Evolutionary conservation across 2,888 invertebrate genomes (phyloP), one percentile per base, ranked within the genome.

Genomic region (Thecophora atra): DNA sequence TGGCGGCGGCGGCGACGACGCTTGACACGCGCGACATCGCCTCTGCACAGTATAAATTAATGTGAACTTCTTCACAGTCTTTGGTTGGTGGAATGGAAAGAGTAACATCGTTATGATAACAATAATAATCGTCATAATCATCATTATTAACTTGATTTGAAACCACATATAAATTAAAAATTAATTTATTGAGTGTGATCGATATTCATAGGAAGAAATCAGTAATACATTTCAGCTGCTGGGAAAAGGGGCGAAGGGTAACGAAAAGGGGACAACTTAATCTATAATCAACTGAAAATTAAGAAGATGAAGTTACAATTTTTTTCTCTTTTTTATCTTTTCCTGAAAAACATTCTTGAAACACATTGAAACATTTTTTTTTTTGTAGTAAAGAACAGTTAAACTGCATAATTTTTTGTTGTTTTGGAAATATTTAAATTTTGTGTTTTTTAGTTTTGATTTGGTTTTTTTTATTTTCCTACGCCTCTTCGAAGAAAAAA

Each of bases 361-460:
- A 37, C 2, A 37, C 37, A 37, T 37, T 37, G 6, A 37, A 37
- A 37, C 11, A 37, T 37, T 2, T 6, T 37, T 37, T 37, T 37
- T 37, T 37, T 37, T 37, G 11, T 8, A 37, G 37, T 37, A 44
- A 68, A 68, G n/a, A 17, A 81, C 81, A 81, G 81, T 81, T 81
- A 81, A 79, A 81, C 81, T 81, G 81, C 80, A 81, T 78, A 81
- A 80, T 80, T 72, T 78, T 80, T 80, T 81, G 13, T 44, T 13
- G 4, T n/a, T 17, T 13, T 2, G 28, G 44, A 6, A 64, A 47
- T 47, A 44, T 24, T 64, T 21, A 24, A 64, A 64, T 47, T 24
- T 11, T 47, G 21, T 64, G 47, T 47, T 26, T 44, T 30, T n/a
- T 13, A 21, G 13, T 5, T 21, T 17, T 30, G 30, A 51, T 19